Evolutionary conservation across 2,113 vertebrate genomes (phyloP), one percentile per base, ranked within the genome.

Genomic region (Lepus timidus): DNA sequence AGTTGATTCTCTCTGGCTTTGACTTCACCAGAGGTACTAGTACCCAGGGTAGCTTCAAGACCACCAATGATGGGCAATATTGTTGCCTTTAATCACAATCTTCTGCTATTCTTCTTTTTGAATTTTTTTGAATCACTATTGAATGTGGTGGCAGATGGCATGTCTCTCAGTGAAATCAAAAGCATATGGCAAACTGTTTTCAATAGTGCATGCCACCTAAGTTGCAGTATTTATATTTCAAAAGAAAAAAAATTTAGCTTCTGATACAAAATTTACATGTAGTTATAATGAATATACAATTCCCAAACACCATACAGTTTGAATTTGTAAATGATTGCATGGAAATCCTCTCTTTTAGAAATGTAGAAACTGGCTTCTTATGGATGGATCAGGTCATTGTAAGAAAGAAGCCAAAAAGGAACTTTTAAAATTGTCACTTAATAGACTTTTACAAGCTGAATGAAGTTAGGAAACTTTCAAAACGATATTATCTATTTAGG

Each of bases 151-250:
- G 78, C 92, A 97, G 87, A 87, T 97, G 97, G 93, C 84, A 95
- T 11, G 81, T 96, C 94, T 97, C 49, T 96, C 90, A 92, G 90
- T 88, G 85, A 97, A 96, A 93, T 86, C 81, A 95, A 96, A 98
- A 74, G 82, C 96, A 97, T 97, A 94, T 96, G 96, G 94, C 82
- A 92, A 90, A 39, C 87, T 90, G 78, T 88, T 94, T 96, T 87
- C 74, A 90, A 73, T 76, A 90, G 52, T 61, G 20, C 23, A 36
- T 68, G 36, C 78, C 94, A 97, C 83, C 88, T 93, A 96, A 91
- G 85, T 95, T 90, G 61, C 70, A 92, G 88, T 96, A 92, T 92
- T 96, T 95, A 85, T 93, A 88, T 96, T 97, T 92, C 51, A 96
- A 96, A 93, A 64, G 49, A 76, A 88, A 91, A 95, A 95, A 95